A percentile compares a stretch with the other conserved stretches of the same genome.
These are phyloP conservation scores for Siphlonurus alternatus DNA, from an alignment of 2,888 invertebrate genomes.

Conservation along the genomic window DNA sequence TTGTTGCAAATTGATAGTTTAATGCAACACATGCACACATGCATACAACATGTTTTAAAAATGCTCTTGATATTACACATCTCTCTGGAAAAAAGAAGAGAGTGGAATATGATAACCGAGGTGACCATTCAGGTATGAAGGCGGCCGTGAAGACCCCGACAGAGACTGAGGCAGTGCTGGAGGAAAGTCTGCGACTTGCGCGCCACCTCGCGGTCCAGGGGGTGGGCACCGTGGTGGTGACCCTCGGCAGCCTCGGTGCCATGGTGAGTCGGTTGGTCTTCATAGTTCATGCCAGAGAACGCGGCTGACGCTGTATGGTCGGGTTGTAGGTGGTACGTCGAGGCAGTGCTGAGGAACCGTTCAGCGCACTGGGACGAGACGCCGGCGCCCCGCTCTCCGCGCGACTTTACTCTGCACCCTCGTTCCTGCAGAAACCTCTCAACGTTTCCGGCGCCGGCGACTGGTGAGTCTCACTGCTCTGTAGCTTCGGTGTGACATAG, in stretches of 20 bases:
- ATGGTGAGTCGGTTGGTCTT: slow-evolving; percentile 18
- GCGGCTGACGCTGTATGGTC: too few relatives aligned
- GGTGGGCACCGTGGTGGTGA: slow-evolving; percentile 41
- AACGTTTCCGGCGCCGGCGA: slow-evolving; percentile 77
- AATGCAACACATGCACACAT: too few relatives aligned
- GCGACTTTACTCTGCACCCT: slow-evolving; percentile 11
- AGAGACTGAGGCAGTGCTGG: slow-evolving; percentile 14
- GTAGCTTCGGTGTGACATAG: not conserved
- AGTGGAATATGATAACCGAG: too few relatives aligned
- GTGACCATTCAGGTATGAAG: not conserved
- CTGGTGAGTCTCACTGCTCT: slow-evolving; percentile 27
- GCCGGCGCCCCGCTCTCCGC: not conserved
- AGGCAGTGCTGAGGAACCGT: slow-evolving; percentile 9
- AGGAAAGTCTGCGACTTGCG: slow-evolving; percentile 22
- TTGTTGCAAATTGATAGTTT: too few relatives aligned
- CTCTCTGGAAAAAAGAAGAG: too few relatives aligned
- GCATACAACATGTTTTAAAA: too few relatives aligned
- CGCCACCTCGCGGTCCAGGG: slow-evolving; percentile 27
- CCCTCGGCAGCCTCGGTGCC: slow-evolving; percentile 42
- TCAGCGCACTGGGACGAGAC: not conserved
- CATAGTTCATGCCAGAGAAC: not conserved
- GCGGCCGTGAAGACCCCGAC: not conserved
- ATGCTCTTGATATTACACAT: too few relatives aligned
- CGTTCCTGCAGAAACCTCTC: slow-evolving; percentile 15
- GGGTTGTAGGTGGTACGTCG: slow-evolving; percentile 13